phyloP scores from a whole-genome alignment of 2,797 vertebrate genomes.

The Propithecus perrieri region DNA sequence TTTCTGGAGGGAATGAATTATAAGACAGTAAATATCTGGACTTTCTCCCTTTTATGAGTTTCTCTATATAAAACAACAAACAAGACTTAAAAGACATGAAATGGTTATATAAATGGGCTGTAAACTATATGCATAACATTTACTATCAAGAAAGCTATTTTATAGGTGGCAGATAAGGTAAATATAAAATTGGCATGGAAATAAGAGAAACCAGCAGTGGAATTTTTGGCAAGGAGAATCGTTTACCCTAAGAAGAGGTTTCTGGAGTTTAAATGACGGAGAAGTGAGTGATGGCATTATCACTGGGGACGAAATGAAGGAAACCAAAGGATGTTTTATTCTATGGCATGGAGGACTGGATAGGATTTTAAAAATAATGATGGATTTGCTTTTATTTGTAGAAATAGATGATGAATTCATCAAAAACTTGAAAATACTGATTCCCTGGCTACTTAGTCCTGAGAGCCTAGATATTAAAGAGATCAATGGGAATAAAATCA shows the following conservation, averaged over 20 bases:
- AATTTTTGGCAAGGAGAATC: not conserved
- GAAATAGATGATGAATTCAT: slow-evolving; percentile 98
- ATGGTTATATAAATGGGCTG: not conserved
- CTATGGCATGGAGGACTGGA: not conserved
- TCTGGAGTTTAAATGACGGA: not conserved
- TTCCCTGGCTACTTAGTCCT: slow-evolving; percentile 96
- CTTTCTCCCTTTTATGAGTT: not conserved
- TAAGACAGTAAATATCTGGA: not conserved
- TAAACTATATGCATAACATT: not conserved
- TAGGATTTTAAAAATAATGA: slow-evolving; percentile 57
- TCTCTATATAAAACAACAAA: not conserved
- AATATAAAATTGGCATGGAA: not conserved
- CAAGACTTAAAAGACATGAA: not conserved
- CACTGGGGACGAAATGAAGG: not conserved
- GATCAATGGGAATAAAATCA: slow-evolving; percentile 98
- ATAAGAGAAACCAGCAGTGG: not conserved
- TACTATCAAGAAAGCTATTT: slow-evolving; percentile 47
- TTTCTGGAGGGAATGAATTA: slow-evolving; percentile 14
- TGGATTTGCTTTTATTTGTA: slow-evolving; percentile 77
- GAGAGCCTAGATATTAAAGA: slow-evolving; percentile 96
- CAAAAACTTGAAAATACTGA: slow-evolving; percentile 95
- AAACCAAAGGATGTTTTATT: not conserved
- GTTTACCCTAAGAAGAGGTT: not conserved
- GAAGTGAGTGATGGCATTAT: not conserved
- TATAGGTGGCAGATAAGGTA: not conserved